Conservation (phyloP, 2,797 vertebrate genomes). For the Peromyscus melanophrys region DNA sequence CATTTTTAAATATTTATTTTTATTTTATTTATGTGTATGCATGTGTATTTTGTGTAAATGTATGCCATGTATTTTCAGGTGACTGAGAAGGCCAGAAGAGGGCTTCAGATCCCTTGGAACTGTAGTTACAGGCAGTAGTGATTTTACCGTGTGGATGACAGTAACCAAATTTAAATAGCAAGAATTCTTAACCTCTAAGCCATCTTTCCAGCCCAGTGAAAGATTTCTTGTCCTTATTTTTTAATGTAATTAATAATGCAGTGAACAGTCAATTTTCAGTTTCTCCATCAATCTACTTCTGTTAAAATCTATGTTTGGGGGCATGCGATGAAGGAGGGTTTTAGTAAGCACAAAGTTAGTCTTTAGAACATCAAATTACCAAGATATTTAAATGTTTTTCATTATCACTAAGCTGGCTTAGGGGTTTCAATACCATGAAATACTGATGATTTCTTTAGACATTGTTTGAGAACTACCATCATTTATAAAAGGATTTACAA, state of each 20-base stretch:
- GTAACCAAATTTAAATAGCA: neutral
- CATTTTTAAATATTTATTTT: neutral
- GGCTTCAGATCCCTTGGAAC: neutral
- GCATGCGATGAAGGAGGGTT: neutral
- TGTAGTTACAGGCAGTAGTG: neutral
- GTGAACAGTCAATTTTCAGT: neutral
- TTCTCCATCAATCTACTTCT: neutral
- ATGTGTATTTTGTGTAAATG: neutral
- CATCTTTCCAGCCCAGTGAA: neutral
- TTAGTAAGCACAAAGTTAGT: neutral
- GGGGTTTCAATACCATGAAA: neutral
- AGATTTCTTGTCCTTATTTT: neutral
- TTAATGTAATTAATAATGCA: neutral
- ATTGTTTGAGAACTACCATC: neutral
- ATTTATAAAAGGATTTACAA: neutral
- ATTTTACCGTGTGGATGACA: neutral
- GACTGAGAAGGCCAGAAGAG: neutral
- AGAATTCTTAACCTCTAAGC: neutral
- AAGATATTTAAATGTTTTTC: neutral
- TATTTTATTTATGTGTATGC: neutral
- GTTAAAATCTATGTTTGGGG: neutral
- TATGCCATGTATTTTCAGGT: neutral
- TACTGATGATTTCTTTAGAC: neutral
- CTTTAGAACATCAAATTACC: neutral
- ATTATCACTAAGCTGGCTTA: neutral